Conservation (phyloP, 2,888 invertebrate genomes). For the Tipula confusa region DNA sequence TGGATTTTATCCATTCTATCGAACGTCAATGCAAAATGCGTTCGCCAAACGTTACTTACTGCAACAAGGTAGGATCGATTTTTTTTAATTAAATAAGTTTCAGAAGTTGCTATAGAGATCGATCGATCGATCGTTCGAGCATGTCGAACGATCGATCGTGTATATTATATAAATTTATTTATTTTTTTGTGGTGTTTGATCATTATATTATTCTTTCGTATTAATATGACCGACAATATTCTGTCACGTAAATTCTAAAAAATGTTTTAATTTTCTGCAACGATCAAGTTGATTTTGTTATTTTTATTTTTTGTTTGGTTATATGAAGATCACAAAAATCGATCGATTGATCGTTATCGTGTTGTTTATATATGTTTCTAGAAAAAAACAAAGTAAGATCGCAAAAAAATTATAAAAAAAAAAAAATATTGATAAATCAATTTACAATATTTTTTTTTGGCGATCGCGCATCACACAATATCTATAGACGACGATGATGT, state of each 20-base stretch:
- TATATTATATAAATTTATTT: neutral
- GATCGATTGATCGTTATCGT: neutral
- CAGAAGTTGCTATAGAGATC: too few relatives aligned
- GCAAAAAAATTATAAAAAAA: neutral
- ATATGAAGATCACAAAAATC: slow-evolving; percentile 20
- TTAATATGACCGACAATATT: slow-evolving; percentile 28
- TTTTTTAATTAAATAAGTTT: neutral
- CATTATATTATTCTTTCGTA: slow-evolving; percentile 26
- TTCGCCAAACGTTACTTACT: slow-evolving; percentile 31
- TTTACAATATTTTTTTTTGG: neutral
- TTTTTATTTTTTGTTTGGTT: neutral
- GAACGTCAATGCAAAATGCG: slow-evolving; percentile 20
- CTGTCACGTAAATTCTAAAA: slow-evolving; percentile 28
- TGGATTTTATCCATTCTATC: slow-evolving; percentile 13
- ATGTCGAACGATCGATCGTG: neutral
- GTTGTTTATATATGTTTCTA: neutral
- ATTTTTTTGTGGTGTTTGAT: neutral
- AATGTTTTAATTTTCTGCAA: slow-evolving; percentile 27
- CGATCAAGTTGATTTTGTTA: neutral
- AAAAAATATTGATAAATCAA: slow-evolving; percentile 29
- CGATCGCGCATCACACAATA: neutral
- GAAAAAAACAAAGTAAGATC: neutral
- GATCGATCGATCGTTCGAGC: neutral
- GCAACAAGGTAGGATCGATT: slow-evolving; percentile 27
- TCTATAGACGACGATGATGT: neutral